Base-by-base conservation (phyloP, 2,888 invertebrate genomes). In the Acleris literana region DNA sequence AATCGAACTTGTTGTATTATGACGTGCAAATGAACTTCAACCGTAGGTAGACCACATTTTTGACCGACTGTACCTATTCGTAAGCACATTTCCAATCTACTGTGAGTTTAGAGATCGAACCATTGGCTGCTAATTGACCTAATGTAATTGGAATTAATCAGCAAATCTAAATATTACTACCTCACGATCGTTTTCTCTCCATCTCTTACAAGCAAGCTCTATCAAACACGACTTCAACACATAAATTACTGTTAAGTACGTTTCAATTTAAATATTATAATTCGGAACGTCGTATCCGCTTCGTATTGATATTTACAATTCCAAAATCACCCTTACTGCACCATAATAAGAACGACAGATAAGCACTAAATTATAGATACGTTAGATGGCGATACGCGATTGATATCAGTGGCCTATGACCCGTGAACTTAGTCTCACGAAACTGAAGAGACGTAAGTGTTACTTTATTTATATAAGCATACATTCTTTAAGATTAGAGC, bases 361-460 rank as follows among this genome's bases (percentile, higher is more conserved):
- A 49, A 49, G 25, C 16, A 18, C 44, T 29, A 51, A 64, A 29
- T 16, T 64, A 39, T 54, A 59, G 64, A 64, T 64, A 64, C 59
- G 39, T 44, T 60, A 64, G 64, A 64, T 64, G 54, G 60, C 55
- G 64, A 60, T 64, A 64, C 16, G 59, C 44, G 64, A 64, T 64
- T 55, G 43, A 4, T 64, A 64, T 64, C 64, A 49, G 22, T 60
- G 64, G n/a, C 64, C 64, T 64, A 9, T 49, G 49, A 55, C 49
- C 55, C 55, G 20, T 55, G 59, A 64, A 55, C 64, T 29, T 5
- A n/a, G 6, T n/a, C 22, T 16, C 4, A n/a, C 4, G 18, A 18
- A 60, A 44, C 20, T 22, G 49, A 16, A 64, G 54, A 16, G 59
- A 5, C 49, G n/a, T 60, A 64, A 25, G 43, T 48, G n/a, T 13